Conservation (phyloP, 2,113 vertebrate species). For the Delphinapterus leucas region DNA sequence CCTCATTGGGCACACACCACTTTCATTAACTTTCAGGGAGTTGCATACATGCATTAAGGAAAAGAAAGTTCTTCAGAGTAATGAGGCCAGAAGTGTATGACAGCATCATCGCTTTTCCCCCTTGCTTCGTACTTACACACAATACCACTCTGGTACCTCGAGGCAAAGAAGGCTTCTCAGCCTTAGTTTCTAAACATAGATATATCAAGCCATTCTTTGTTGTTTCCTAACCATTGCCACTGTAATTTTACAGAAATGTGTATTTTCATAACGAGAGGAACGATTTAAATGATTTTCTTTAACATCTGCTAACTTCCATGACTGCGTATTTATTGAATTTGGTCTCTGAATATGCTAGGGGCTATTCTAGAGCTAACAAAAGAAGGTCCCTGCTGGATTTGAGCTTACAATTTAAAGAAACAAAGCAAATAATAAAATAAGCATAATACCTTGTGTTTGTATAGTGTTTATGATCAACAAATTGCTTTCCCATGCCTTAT, state of each 20-base stretch:
- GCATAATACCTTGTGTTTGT: background rate
- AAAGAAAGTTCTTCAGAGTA: slow-evolving; percentile 15
- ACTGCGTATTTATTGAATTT: background rate
- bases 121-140: background rate
- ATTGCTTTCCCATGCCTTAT: background rate
- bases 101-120: background rate
- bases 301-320: slow-evolving; percentile 1
- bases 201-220: background rate
- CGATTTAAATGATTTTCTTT: background rate
- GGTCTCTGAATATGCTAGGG: background rate
- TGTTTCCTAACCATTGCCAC: background rate
- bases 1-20: slow-evolving; percentile 46
- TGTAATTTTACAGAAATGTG: slow-evolving; percentile 3
- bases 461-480: background rate
- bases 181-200: background rate
- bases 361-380: background rate
- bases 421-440: background rate
- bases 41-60: background rate
- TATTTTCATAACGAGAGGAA: background rate
- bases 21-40: slow-evolving; percentile 46
- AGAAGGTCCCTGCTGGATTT: background rate
- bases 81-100: slow-evolving; percentile 15
- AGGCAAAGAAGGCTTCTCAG: background rate
- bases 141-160: background rate
- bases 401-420: background rate